Evolutionary conservation across 92 coral and sea anemone species (phyloP).

Genomic region (Actinostola sp.): DNA sequence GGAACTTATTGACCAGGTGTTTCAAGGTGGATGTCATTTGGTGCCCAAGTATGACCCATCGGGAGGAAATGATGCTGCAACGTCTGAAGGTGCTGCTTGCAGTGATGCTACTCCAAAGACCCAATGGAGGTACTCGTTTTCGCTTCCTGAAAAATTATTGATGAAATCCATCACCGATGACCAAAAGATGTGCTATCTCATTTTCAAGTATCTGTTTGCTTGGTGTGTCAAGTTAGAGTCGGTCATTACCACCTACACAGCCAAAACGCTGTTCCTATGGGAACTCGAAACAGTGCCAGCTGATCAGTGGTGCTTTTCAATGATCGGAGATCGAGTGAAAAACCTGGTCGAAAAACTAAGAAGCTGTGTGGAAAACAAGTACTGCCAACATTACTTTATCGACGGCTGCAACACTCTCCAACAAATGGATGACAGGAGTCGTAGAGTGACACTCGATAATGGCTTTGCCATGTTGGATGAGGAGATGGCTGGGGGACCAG

Average conservation of each 20-base stretch:
- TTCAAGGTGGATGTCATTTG: conserved; percentile 55
- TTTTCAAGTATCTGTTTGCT: conserved; percentile 60
- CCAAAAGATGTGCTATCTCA: conserved; percentile 56
- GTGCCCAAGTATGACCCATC: conserved; percentile 62
- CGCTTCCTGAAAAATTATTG: conserved; percentile 53
- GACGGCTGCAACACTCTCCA: conserved; percentile 54
- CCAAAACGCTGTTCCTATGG: conserved; percentile 61
- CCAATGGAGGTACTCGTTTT: conserved; percentile 63
- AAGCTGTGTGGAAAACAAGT: conserved; percentile 44
- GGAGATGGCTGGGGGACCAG: conserved; percentile 57
- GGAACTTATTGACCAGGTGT: conserved; percentile 48
- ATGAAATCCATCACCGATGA: conserved; percentile 64
- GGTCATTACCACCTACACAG: conserved; percentile 56
- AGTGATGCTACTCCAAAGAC: conserved; percentile 30
- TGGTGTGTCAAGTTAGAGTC: conserved; percentile 45
- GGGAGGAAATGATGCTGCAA: conserved; percentile 17
- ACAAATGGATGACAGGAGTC: conserved; percentile 53
- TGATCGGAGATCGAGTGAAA: conserved; percentile 58
- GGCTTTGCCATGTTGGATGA: conserved; percentile 49
- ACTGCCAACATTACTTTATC: conserved; percentile 53
- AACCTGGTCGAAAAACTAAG: conserved; percentile 55
- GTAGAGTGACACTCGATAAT: conserved; percentile 29
- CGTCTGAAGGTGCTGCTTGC: conserved; percentile 23
- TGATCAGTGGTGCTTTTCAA: conserved; percentile 43
- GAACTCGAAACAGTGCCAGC: conserved; percentile 52